Evolutionary conservation across 2,797 vertebrate genomes (phyloP), one percentile per base, ranked within the genome.

Genomic region (Chrysolophus pictus): DNA sequence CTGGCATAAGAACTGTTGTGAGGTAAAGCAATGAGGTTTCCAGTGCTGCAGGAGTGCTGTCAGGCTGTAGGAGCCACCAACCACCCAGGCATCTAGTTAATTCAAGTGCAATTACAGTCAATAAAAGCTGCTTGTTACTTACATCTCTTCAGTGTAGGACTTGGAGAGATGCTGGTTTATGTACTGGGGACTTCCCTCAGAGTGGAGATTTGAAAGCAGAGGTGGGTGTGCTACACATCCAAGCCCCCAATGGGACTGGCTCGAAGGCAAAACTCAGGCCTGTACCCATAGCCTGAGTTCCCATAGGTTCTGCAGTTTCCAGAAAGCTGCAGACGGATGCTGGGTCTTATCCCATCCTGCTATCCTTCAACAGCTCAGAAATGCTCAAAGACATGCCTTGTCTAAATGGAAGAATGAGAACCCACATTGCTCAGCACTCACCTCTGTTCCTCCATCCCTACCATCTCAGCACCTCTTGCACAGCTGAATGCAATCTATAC

Each of bases 1-100:
- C 90, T 93, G 90, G 87, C 91, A 91, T 2, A 76, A 59, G 83
- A 94, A 72, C 53, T 62, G 59, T 90, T 75, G 90, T 2, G 2
- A 93, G 47, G 46, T 47, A 81, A 81, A 91, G 91, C 87, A 68
- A 46, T 28, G 86, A 91, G 63, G 76, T 47, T 95, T 87, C 83
- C 56, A 72, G 46, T 46, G 83, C 84, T 69, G 73, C 67, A 56
- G 83, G 85, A 74, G 79, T 28, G 63, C 81, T 92, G 85, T 95
- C 77, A 93, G 84, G 62, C 81, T 76, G 81, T 84, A 88, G 68
- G 33, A 95, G 62, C 75, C 87, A 95, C 84, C 92, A 91, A 49
- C 69, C 64, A 77, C 82, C 78, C 51, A 88, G 70, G 44, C 76
- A 91, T 68, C 79, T 31, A 86, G 63, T 86, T 93, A 91, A 88